These are phyloP conservation scores for Clinocottus analis DNA, from an alignment of 2,113 vertebrate genomes.

Conservation along the genomic window DNA sequence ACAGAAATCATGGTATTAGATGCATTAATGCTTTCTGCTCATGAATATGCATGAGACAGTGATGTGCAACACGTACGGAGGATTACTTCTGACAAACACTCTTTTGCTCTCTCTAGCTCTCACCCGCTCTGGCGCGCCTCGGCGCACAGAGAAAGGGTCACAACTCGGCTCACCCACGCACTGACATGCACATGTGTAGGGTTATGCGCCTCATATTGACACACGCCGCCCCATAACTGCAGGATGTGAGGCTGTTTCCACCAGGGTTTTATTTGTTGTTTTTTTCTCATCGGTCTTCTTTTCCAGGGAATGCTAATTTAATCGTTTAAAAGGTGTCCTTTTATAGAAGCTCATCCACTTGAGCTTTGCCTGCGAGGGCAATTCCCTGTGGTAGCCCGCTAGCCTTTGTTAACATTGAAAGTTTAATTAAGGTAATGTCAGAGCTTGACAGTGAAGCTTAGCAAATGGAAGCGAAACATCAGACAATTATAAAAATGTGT, in stretches of 20 bases:
- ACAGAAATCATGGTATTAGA: constrained; percentile 75
- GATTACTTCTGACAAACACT: constrained; percentile 74
- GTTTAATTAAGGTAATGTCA: constrained; percentile 68
- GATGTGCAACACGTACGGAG: constrained; percentile 70
- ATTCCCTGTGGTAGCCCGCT: constrained; percentile 46
- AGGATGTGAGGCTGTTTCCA: constrained; percentile 41
- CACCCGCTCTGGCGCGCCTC: constrained; percentile 32
- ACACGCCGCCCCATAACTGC: constrained; percentile 11
- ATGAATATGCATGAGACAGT: constrained; percentile 79
- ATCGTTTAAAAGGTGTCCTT: constrained; percentile 71
- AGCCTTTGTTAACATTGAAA: constrained; percentile 64
- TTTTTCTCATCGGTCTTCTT: constrained; percentile 4
- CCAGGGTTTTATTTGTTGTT: neutral
- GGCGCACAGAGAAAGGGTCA: constrained; percentile 59
- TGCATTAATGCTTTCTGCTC: constrained; percentile 73
- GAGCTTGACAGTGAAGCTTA: constrained; percentile 50
- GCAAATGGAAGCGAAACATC: constrained; percentile 48
- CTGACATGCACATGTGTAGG: constrained; percentile 43
- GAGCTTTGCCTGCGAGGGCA: constrained; percentile 59
- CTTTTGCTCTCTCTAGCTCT: constrained; percentile 7
- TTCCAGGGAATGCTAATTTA: constrained; percentile 67
- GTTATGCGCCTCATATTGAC: constrained; percentile 38
- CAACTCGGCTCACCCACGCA: constrained; percentile 74
- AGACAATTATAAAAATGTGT: constrained; percentile 42
- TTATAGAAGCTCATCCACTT: constrained; percentile 69